Percentiles rank a stretch among this genome's conserved stretches.
phyloP scores from a whole-genome alignment of 2,113 vertebrate species.

The Crotalus helleri region DNA sequence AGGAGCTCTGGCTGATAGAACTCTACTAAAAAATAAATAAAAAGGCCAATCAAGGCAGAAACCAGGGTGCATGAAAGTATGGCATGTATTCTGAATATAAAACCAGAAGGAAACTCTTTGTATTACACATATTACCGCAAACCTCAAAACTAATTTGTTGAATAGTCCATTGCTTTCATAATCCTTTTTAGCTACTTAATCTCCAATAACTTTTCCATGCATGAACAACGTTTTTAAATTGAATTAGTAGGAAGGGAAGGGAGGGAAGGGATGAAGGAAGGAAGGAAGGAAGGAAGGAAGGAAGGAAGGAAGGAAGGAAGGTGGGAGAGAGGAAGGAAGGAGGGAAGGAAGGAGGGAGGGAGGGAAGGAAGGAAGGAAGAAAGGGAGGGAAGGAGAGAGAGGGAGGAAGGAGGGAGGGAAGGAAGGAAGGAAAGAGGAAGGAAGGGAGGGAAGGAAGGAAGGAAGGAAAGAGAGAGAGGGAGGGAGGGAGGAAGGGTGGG shows the following conservation, averaged over 20 bases:
- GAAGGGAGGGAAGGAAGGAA: fast-evolving
- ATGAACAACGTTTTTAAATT: conserved; percentile 45
- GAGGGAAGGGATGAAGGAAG: too few relatives aligned
- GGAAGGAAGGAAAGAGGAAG: fast-evolving
- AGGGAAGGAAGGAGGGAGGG: fast-evolving
- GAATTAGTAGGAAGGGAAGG: conserved; percentile 49
- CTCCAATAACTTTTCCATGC: conserved; percentile 52
- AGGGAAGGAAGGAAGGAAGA: fast-evolving
- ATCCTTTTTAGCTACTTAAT: conserved; percentile 33
- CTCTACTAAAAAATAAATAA: conserved; percentile 13
- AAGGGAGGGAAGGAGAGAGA: neutral
- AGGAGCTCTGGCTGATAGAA: neutral
- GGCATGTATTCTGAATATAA: neutral
- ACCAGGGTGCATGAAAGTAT: neutral
- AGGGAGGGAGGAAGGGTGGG: fast-evolving
- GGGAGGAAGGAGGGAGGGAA: fast-evolving
- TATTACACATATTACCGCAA: conserved; percentile 7
- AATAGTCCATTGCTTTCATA: conserved; percentile 38
- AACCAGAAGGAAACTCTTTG: neutral
- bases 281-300: too few relatives aligned
- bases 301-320: too few relatives aligned
- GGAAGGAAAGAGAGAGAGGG: fast-evolving
- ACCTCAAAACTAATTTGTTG: conserved; percentile 19
- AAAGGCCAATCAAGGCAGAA: neutral
- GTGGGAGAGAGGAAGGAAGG: too few relatives aligned